Conservation (phyloP, 1,140 invertebrate genomes). For the Listronotus oregonensis region DNA sequence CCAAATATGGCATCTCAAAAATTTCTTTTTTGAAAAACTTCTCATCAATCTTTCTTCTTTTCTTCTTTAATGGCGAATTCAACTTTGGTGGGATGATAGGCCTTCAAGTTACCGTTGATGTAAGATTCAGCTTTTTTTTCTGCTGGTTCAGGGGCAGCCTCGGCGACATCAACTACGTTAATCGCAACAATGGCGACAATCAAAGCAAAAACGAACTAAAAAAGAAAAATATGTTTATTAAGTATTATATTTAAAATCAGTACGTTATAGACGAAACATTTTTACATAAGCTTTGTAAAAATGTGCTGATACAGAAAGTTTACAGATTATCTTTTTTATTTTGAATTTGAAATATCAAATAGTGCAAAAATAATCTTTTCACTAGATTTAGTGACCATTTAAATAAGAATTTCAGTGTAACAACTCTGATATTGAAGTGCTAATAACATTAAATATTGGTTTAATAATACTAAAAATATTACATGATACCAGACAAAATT, state of each 20-base stretch:
- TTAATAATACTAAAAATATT: too few relatives aligned
- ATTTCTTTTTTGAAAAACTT: neutral
- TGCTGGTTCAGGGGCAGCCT: slow-evolving; percentile 5
- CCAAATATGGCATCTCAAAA: neutral
- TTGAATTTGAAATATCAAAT: too few relatives aligned
- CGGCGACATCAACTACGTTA: slow-evolving; percentile 13
- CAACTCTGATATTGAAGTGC: too few relatives aligned
- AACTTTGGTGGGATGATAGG: slow-evolving; percentile 26
- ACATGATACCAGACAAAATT: too few relatives aligned
- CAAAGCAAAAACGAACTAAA: slow-evolving; percentile 21
- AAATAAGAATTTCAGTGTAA: too few relatives aligned
- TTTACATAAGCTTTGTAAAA: too few relatives aligned
- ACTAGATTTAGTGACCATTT: too few relatives aligned
- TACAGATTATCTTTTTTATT: too few relatives aligned
- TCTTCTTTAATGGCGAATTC: slow-evolving; percentile 18
- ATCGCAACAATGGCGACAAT: slow-evolving; percentile 20
- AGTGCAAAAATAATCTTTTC: too few relatives aligned
- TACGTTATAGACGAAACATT: neutral
- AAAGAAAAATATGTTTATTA: too few relatives aligned
- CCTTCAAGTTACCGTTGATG: slow-evolving; percentile 22
- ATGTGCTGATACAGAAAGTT: too few relatives aligned
- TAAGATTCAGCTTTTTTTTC: slow-evolving; percentile 25
- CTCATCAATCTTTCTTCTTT: slow-evolving; percentile 7
- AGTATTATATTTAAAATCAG: neutral
- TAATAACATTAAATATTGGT: too few relatives aligned